Percentiles rank a stretch among this genome's conserved stretches.
Conservation (phyloP, 2,888 invertebrate species). For the Amiota communis region DNA sequence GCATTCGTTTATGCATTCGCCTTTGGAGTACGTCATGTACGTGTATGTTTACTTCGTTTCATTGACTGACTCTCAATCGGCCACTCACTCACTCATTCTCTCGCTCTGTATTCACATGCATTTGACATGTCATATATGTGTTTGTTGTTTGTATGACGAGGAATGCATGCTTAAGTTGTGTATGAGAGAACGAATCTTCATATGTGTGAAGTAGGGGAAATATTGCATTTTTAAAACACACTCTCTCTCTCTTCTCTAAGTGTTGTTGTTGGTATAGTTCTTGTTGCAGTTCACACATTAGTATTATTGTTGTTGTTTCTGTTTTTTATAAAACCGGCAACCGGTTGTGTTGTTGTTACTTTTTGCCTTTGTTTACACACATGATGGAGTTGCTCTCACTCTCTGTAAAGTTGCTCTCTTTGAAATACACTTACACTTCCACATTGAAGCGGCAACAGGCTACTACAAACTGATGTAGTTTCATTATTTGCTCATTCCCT, state of each 20-base stretch:
- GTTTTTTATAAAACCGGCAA: constrained; percentile 1
- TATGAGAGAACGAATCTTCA: too few species aligned
- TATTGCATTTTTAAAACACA: constrained; percentile 50
- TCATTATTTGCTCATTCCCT: too few species aligned
- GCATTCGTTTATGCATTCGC: too few species aligned
- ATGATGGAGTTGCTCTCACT: constrained; percentile 1
- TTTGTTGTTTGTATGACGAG: too few species aligned
- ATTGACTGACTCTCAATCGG: too few species aligned
- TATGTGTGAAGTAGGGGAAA: constrained; percentile 60
- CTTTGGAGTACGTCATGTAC: background rate
- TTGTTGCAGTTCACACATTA: background rate
- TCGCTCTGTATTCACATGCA: too few species aligned
- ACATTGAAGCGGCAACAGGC: constrained; percentile 5
- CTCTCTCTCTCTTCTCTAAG: too few species aligned
- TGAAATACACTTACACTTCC: background rate
- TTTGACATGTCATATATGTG: too few species aligned
- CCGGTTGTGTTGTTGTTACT: background rate
- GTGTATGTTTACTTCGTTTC: background rate
- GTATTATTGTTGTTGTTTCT: background rate
- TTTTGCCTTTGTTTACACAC: background rate
- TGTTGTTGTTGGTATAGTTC: too few species aligned
- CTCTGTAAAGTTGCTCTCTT: constrained; percentile 10
- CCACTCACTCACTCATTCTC: background rate
- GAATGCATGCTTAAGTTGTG: too few species aligned
- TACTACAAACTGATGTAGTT: background rate